Base-by-base conservation (phyloP, 2,113 vertebrate species). In the Pteropus alecto region DNA sequence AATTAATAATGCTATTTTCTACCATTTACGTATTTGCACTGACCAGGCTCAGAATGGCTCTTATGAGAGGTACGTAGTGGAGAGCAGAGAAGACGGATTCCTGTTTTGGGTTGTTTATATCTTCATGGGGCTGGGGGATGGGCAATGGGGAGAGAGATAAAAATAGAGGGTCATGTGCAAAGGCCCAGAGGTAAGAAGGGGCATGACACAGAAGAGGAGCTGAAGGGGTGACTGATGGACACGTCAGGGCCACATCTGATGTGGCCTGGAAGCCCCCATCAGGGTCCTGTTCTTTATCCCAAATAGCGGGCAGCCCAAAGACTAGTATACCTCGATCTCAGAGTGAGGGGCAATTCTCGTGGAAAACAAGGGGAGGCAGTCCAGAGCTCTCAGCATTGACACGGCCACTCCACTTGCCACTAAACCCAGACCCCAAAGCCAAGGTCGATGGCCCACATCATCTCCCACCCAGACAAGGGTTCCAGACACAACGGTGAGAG, bases 21-120 rank as follows among this genome's bases (percentile, higher is more conserved):
- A 16, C 24, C 63, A 12, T 43, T 41, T 30, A 2, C 58, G 22
- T 74, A 43, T 48, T 68, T 41, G 61, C 14, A 3, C 38, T 60
- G 30, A 26, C 43, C 22, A 12, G 12, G 46, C 21, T n/a, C 18
- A 21, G 60, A 2, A 4, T 43, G 48, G 30, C 58, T 48, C 30
- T 43, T n/a, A 14, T 0, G 11, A 6, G 8, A 5, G 21, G 28
- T 3, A 0, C 16, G 3, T 2, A 0, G 5, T 6, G n/a, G 22
- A 61, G 51, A 22, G 22, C 6, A n/a, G 28, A 28, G 51, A 15
- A 18, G 33, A 48, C 3, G 16, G 13, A 1, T 28, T 88, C 61
- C 77, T 43, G 21, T 43, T 22, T 22, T 4, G 24, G 12, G 5
- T 1, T 3, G 0, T 43, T 70, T 28, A 24, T 7, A 35, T 2